Conservation (phyloP, 2,797 vertebrate genomes). For the Oreonectes daqikongensis region DNA sequence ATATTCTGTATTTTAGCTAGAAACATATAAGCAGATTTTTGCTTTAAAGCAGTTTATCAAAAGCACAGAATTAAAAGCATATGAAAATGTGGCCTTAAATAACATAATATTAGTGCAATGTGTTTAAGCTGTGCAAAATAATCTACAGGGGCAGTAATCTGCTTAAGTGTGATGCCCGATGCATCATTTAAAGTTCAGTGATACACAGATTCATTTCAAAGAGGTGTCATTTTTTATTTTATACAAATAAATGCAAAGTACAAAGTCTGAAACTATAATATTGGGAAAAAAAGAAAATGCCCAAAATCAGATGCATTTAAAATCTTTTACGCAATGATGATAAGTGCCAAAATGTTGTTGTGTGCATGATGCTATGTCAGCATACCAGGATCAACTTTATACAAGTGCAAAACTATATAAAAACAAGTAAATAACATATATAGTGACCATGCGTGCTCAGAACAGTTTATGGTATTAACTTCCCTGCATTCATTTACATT, state of each 20-base stretch:
- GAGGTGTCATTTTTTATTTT: constrained; percentile 50
- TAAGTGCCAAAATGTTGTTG: not conserved
- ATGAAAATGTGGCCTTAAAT: constrained; percentile 55
- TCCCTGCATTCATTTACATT: constrained; percentile 1
- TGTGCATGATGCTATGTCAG: not conserved
- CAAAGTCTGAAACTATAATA: constrained; percentile 26
- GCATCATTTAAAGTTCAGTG: constrained; percentile 48
- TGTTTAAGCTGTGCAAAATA: constrained; percentile 46
- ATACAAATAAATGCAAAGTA: constrained; percentile 46
- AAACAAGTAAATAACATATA: constrained; percentile 9
- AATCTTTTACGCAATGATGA: not conserved
- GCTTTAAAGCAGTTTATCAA: constrained; percentile 41
- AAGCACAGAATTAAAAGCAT: constrained; percentile 46
- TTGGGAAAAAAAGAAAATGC: constrained; percentile 25
- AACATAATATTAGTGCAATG: constrained; percentile 35
- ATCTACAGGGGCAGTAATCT: constrained; percentile 52
- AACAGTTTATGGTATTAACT: not conserved
- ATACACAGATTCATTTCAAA: constrained; percentile 38
- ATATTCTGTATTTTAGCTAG: not conserved
- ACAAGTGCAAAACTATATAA: constrained; percentile 21
- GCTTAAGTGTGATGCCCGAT: constrained; percentile 47
- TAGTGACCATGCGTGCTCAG: not conserved
- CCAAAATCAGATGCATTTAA: not conserved
- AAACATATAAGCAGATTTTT: constrained; percentile 51
- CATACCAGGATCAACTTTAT: not conserved